Conservation (phyloP, 2,888 invertebrate genomes). For the Strigamia maritima region DNA sequence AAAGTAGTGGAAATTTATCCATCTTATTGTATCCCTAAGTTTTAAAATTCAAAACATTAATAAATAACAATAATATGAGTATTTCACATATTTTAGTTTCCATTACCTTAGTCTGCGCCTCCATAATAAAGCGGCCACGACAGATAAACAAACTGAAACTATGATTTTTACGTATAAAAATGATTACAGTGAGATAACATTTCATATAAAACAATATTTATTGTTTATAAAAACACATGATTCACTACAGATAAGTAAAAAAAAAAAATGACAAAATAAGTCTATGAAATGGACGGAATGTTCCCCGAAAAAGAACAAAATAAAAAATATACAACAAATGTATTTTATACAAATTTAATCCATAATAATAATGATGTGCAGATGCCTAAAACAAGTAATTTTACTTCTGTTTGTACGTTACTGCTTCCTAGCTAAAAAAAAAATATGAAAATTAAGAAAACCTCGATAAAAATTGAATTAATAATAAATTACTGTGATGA, state of each 20-base stretch:
- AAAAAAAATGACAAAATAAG: not conserved
- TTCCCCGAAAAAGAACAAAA: not conserved
- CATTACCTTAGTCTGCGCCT: too few species aligned
- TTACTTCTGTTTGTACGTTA: not conserved
- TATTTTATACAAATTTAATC: not conserved
- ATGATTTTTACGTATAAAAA: too few species aligned
- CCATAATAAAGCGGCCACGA: too few species aligned
- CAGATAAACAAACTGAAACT: too few species aligned
- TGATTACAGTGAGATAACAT: too few species aligned
- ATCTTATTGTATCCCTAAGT: not conserved
- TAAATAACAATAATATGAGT: too few species aligned
- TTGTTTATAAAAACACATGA: too few species aligned
- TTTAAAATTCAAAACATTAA: too few species aligned
- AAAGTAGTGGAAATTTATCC: conserved; percentile 35
- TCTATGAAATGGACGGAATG: not conserved
- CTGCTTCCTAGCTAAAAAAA: not conserved
- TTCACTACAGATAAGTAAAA: not conserved
- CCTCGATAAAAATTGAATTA: not conserved
- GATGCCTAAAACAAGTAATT: not conserved
- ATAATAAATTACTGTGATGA: conserved; percentile 67
- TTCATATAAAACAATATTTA: not conserved
- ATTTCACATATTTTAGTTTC: too few species aligned
- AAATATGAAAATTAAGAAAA: not conserved
- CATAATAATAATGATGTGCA: not conserved
- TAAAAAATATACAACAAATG: not conserved